Evolutionary conservation across 2,888 invertebrate species (phyloP).

Genomic region (Ophion ellenae): DNA sequence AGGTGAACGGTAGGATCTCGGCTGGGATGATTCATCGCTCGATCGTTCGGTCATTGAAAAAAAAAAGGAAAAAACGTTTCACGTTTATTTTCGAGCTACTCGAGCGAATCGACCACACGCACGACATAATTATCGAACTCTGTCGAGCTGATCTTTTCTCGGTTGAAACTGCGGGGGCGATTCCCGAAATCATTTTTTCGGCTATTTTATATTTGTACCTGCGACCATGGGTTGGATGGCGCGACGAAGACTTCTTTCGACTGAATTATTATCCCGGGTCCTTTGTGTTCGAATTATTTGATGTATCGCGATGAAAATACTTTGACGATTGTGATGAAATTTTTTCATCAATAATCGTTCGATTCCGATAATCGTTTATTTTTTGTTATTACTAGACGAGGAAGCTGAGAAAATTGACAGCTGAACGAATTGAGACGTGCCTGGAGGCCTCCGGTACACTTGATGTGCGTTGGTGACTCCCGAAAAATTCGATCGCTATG

Average conservation of each 20-base stretch:
- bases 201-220: neutral
- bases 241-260: neutral
- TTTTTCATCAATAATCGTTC: neutral
- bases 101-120: conserved; percentile 43
- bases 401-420: conserved; percentile 27
- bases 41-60: conserved; percentile 58
- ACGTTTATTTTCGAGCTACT: conserved; percentile 33
- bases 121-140: conserved; percentile 2
- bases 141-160: conserved; percentile 13
- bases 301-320: neutral
- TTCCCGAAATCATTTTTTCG: conserved; percentile 21
- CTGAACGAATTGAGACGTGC: conserved; percentile 46
- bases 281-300: neutral
- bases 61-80: conserved; percentile 34
- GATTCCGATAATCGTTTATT: neutral
- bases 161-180: conserved; percentile 32
- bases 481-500: conserved; percentile 71
- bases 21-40: conserved; percentile 60
- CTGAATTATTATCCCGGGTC: too few species aligned
- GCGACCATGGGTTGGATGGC: conserved; percentile 4
- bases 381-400: neutral
- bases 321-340: neutral
- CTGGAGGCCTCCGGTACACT: conserved; percentile 53
- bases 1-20: conserved; percentile 58
- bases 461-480: conserved; percentile 35